These are phyloP conservation scores for Gallinago nigripennis DNA, from an alignment of 2,797 vertebrate genomes.

Conservation along the genomic window DNA sequence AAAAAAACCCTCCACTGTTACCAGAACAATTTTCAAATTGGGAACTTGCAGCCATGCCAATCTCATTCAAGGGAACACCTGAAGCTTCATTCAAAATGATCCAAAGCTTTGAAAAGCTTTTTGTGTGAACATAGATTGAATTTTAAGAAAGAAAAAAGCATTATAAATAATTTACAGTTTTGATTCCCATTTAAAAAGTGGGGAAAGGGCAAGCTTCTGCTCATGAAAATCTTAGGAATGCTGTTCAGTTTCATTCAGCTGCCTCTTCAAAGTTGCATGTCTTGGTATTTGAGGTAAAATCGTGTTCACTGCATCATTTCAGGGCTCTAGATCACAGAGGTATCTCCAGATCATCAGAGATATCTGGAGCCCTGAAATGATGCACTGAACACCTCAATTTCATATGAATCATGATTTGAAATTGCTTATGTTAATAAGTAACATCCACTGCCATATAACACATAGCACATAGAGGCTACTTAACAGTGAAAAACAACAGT, in stretches of 20 bases:
- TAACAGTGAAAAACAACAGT: neutral
- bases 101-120: neutral
- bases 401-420: neutral
- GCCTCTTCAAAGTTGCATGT: neutral
- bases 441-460: neutral
- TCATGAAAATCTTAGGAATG: neutral
- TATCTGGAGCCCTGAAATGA: too few species aligned
- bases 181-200: neutral
- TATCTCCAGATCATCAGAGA: too few species aligned
- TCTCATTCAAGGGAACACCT: neutral
- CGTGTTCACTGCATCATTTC: neutral
- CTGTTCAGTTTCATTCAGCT: neutral
- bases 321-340: neutral
- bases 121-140: neutral
- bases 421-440: neutral
- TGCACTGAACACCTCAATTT: neutral
- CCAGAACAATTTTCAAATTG: neutral
- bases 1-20: neutral
- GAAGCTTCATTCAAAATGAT: neutral
- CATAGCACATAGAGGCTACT: neutral
- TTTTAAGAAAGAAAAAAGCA: neutral
- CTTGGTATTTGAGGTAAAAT: neutral
- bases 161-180: neutral
- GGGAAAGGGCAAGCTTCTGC: neutral
- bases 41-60: neutral